Conservation (phyloP, 2,888 invertebrate species). For the Thereva nobilitata region DNA sequence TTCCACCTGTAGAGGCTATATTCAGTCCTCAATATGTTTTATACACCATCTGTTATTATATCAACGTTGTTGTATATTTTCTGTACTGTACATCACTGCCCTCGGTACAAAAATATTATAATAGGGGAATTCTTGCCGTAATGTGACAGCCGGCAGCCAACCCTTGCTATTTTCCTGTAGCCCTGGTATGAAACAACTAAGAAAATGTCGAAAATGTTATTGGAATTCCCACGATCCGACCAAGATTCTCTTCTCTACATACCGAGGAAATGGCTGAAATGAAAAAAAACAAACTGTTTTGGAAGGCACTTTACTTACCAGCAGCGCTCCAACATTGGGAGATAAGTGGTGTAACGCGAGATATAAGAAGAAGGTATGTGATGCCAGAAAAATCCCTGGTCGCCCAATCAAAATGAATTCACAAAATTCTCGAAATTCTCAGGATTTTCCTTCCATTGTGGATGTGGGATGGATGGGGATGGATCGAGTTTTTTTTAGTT, state of each 20-base stretch:
- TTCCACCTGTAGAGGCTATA: too few relatives aligned
- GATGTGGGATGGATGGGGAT: neutral
- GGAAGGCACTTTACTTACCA: too few relatives aligned
- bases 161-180: conserved; percentile 47
- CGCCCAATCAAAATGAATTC: conserved; percentile 46
- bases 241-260: conserved; percentile 34
- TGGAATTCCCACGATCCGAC: conserved; percentile 59
- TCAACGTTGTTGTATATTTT: too few relatives aligned
- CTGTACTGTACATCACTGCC: too few relatives aligned
- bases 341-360: too few relatives aligned
- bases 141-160: too few relatives aligned
- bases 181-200: conserved; percentile 57
- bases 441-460: conserved; percentile 36
- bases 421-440: conserved; percentile 45
- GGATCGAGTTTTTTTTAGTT: too few relatives aligned
- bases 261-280: conserved; percentile 18
- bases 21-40: too few relatives aligned
- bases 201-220: conserved; percentile 57
- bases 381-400: conserved; percentile 40
- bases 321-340: too few relatives aligned
- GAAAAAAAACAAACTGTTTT: neutral
- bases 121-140: too few relatives aligned
- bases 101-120: too few relatives aligned
- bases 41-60: too few relatives aligned
- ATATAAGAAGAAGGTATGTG: neutral